Conservation (phyloP, 2,888 invertebrate genomes). For the Hemithea aestivaria region DNA sequence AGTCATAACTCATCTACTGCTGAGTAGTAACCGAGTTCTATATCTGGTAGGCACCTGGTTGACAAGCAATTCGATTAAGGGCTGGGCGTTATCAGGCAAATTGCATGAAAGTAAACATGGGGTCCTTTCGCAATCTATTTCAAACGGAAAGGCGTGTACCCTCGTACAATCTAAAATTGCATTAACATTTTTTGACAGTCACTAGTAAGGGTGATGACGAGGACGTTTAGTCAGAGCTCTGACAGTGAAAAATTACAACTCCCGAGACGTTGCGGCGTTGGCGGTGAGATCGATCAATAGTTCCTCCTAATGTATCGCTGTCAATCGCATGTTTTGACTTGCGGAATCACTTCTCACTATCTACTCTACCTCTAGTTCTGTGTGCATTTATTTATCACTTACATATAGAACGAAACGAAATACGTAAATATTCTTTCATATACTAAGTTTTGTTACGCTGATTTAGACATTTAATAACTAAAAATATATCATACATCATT, state of each 20-base stretch:
- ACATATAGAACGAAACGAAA: conserved; percentile 1
- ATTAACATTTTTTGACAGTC: conserved; percentile 72
- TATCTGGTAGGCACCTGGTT: too few species aligned
- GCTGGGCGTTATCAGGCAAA: conserved; percentile 34
- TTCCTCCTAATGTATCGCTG: conserved; percentile 75
- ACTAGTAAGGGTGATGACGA: conserved; percentile 68
- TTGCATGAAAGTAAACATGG: conserved; percentile 43
- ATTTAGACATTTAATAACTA: too few species aligned
- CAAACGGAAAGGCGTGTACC: conserved; percentile 37
- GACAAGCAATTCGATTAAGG: conserved; percentile 21
- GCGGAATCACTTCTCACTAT: conserved; percentile 63
- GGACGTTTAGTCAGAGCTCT: conserved; percentile 63
- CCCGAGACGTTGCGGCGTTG: conserved; percentile 52
- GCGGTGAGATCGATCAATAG: conserved; percentile 64
- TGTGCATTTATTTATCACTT: conserved; percentile 52
- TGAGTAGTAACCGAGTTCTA: too few species aligned
- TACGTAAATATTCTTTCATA: too few species aligned
- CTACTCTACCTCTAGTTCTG: conserved; percentile 29
- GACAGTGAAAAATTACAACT: conserved; percentile 75
- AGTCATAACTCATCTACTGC: conserved; percentile 39
- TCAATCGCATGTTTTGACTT: conserved; percentile 73
- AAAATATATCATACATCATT: too few species aligned
- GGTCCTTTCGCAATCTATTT: conserved; percentile 32
- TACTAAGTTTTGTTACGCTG: too few species aligned
- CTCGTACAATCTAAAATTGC: conserved; percentile 59